Evolutionary conservation across 2,888 invertebrate genomes (phyloP), one percentile per base, ranked within the genome.

Genomic region (Pseudolycoriella hygida): DNA sequence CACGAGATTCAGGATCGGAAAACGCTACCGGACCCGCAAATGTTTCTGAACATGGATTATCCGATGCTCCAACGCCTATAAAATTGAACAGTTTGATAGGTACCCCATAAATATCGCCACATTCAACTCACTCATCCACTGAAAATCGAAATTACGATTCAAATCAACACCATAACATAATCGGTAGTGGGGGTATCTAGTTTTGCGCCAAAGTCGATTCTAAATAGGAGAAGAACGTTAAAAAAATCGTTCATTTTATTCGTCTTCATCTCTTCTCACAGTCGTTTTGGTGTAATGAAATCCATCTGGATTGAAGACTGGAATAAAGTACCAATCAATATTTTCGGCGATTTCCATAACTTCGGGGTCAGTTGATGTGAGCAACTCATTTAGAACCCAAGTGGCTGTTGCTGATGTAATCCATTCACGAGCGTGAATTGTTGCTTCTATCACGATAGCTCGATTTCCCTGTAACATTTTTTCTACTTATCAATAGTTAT

Each of bases 271-370:
- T n/a, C 25, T 6, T 25, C 70, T 67, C 62, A 82, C 80, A 48
- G 57, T 62, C 2, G 67, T 67, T 53, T 77, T 77, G 0, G 77
- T 73, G 54, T 74, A 80, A 2, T 56, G 70, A 56, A 79, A 83
- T n/a, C 83, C 83, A 63, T 84, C 83, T 25, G 81, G 80, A 59
- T 84, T 84, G 2, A 71, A 63, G 0, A 77, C 73, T 0, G 84
- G 83, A 46, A 85, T 68, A 48, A 85, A 69, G 55, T 83, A 78
- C 80, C 82, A 85, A 53, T 83, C 77, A 51, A 77, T 76, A 46
- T 67, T 67, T 50, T 80, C 73, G 2, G 79, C 74, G 53, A 82
- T 59, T 8, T 62, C 57, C 17, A 73, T 66, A 0, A 77, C 67
- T 20, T 62, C 64, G 2, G 67, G 52, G 50, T 79, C 69, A 2